Evolutionary conservation across 2,797 vertebrate species (phyloP), one percentile per base, ranked within the genome.

Genomic region (Saguinus oedipus): DNA sequence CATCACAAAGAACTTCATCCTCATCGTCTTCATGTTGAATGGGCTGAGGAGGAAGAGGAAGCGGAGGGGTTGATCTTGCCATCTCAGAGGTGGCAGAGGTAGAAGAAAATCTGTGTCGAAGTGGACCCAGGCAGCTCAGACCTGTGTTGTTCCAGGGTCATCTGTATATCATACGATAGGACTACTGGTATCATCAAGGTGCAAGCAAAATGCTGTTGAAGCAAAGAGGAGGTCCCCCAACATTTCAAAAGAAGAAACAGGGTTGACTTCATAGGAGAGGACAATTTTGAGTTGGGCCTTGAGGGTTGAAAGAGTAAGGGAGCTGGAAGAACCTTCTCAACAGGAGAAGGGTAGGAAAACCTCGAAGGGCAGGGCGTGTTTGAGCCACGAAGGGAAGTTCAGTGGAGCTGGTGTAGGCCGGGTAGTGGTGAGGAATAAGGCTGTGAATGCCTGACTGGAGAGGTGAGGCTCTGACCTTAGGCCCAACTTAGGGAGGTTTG

Each of bases 331-430:
- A 20, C 2, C 44, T 50, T 94, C 30, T 7, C 24, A 57, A 84
- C 7, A 46, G 13, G 39, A 36, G 15, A 59, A n/a, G 39, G 70
- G 2, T 4, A 53, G 22, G 68, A 48, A 68, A 19, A 7, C 20
- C n/a, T 10, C 4, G 15, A 4, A 70, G 42, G 75, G 15, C 5
- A 24, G 30, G 44, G 30, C 4, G 5, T 5, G 0, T n/a, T 14
- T 84, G 48, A 48, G 24, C 26, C 2, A 19, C 0, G 1, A 26
- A 0, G 8, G 72, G 14, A 39, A 4, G 9, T 30, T 46, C 46
- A 1, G 0, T 2, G 27, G 22, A 26, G 19, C 27, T 27, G 30
- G 11, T 6, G 4, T 1, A 27, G 19, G 59, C 1, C 36, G 48
- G 10, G 12, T 15, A 19, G 7, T 1, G 8, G 7, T 10, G 30